A percentile compares a stretch with the other conserved stretches of the same genome.
phyloP scores from a whole-genome alignment of 2,113 vertebrate genomes.

The Atherinomorus stipes region DNA sequence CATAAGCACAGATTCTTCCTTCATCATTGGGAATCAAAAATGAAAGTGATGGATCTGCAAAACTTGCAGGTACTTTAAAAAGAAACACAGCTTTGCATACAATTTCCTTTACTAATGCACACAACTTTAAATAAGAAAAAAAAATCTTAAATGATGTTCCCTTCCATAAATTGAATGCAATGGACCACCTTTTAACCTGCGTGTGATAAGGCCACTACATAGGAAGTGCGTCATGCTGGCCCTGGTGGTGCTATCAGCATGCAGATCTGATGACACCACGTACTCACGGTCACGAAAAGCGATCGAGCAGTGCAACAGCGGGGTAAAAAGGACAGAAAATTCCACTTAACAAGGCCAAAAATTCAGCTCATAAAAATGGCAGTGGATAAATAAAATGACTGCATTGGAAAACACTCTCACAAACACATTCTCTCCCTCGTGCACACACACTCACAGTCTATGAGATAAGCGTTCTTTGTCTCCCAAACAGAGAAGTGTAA shows the following conservation, averaged over 20 bases:
- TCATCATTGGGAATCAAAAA: no score
- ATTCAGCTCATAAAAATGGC: background rate
- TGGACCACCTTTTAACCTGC: background rate
- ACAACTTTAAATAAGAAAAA: no score
- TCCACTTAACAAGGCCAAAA: conserved; percentile 25
- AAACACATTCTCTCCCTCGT: conserved; percentile 12
- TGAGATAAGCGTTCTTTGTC: conserved; percentile 76
- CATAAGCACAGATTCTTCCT: no score
- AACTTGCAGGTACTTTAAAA: no score
- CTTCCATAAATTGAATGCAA: background rate
- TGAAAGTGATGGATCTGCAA: no score
- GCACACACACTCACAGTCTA: conserved; percentile 25
- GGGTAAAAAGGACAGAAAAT: background rate
- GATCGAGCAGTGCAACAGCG: background rate
- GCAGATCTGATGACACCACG: conserved; percentile 27
- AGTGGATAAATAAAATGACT: conserved; percentile 30
- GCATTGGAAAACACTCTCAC: conserved; percentile 24
- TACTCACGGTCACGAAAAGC: background rate
- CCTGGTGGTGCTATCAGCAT: conserved; percentile 22
- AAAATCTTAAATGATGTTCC: no score
- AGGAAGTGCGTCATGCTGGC: conserved; percentile 45
- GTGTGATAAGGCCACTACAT: conserved; percentile 28
- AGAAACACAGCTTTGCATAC: no score
- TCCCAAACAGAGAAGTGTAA: conserved; percentile 65
- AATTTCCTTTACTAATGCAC: no score